A percentile compares a stretch with the other conserved stretches of the same genome.
phyloP scores from a whole-genome alignment of 2,888 invertebrate genomes.

The Tetramorium bicarinatum region DNA sequence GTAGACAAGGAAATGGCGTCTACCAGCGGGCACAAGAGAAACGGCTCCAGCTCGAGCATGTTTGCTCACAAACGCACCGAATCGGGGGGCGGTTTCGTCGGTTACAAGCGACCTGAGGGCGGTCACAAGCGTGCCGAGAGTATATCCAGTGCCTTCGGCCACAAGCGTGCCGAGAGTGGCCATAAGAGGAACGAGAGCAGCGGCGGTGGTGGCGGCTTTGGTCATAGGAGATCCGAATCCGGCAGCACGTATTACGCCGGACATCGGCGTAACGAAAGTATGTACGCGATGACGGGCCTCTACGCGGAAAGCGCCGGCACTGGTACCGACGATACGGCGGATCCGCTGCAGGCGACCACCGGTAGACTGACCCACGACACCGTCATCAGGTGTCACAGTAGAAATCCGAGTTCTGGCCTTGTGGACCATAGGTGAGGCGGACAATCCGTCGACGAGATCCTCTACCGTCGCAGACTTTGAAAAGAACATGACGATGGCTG shows the following conservation, averaged over 20 bases:
- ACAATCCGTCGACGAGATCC: too few species aligned
- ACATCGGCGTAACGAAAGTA: slow-evolving; percentile 93
- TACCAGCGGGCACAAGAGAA: slow-evolving; percentile 84
- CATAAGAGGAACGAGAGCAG: slow-evolving; percentile 83
- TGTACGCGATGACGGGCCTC: slow-evolving; percentile 95
- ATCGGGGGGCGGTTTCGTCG: slow-evolving; percentile 82
- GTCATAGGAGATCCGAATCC: slow-evolving; percentile 84
- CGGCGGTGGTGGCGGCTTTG: slow-evolving; percentile 81
- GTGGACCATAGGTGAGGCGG: slow-evolving; percentile 89
- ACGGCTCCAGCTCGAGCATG: slow-evolving; percentile 84
- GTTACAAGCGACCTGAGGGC: slow-evolving; percentile 83
- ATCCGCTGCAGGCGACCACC: slow-evolving; percentile 82
- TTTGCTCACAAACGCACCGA: slow-evolving; percentile 83
- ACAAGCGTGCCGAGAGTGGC: slow-evolving; percentile 83
- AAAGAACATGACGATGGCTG: background rate
- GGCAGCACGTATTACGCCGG: slow-evolving; percentile 84
- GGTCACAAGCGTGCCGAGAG: slow-evolving; percentile 84
- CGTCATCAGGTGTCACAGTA: slow-evolving; percentile 92
- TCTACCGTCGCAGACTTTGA: background rate
- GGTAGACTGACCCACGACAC: slow-evolving; percentile 84
- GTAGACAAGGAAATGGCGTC: slow-evolving; percentile 75
- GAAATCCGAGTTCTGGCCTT: slow-evolving; percentile 92
- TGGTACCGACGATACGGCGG: slow-evolving; percentile 87
- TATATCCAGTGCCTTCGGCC: slow-evolving; percentile 85
- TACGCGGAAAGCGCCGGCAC: slow-evolving; percentile 91